Evolutionary conservation across 2,113 vertebrate genomes (phyloP).

Genomic region (Bos indicus): DNA sequence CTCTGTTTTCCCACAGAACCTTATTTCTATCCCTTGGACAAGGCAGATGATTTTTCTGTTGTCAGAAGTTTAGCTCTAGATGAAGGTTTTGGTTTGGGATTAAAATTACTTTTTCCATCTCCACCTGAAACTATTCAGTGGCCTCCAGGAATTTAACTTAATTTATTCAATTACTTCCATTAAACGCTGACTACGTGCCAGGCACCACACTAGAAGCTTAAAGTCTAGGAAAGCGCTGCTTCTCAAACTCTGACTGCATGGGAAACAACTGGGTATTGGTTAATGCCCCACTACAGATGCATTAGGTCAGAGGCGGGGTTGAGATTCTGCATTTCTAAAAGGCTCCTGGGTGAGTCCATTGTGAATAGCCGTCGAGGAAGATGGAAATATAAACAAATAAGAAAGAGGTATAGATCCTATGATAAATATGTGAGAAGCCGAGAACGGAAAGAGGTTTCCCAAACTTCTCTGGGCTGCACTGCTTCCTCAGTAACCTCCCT

Average conservation of each 20-base stretch:
- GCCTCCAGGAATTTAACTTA: slow-evolving; percentile 11
- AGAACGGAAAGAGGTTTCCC: not conserved
- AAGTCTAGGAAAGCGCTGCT: not conserved
- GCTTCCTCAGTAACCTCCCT: not conserved
- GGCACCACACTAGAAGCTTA: not conserved
- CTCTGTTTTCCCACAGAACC: not conserved
- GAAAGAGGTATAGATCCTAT: not conserved
- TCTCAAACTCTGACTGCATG: not conserved
- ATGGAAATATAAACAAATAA: not conserved
- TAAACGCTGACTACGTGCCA: not conserved
- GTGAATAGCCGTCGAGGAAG: not conserved
- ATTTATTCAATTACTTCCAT: slow-evolving; percentile 24
- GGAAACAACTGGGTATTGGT: not conserved
- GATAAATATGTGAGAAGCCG: not conserved
- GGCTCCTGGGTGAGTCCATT: not conserved
- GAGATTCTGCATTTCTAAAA: not conserved
- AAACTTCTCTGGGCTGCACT: not conserved
- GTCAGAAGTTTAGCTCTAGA: not conserved
- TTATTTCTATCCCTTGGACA: not conserved
- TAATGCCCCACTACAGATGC: not conserved
- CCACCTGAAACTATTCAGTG: not conserved
- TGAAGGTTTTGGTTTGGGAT: not conserved
- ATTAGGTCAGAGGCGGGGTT: too few relatives aligned
- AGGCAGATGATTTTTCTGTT: not conserved
- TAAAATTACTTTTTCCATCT: slow-evolving; percentile 22